Evolutionary conservation across 2,797 vertebrate genomes (phyloP).

Genomic region (Galaxias olidus): DNA sequence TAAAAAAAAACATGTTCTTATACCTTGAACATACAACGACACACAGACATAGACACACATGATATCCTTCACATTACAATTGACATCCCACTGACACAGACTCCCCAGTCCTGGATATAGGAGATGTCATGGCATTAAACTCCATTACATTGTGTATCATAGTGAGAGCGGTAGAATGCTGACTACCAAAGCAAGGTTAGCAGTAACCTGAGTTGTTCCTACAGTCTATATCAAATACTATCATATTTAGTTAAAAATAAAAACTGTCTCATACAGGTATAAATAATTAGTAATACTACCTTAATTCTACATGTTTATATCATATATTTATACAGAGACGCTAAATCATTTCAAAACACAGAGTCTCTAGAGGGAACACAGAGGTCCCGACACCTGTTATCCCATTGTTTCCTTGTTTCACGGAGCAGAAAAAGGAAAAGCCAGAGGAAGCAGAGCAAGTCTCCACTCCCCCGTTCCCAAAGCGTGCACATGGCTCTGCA

Average conservation of each 20-base stretch:
- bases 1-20: too few species aligned
- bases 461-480: slow-evolving; percentile 17
- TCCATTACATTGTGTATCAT: slow-evolving; percentile 44
- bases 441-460: slow-evolving; percentile 21
- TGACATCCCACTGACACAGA: slow-evolving; percentile 22
- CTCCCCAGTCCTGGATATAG: slow-evolving; percentile 1
- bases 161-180: slow-evolving; percentile 12
- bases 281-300: slow-evolving; percentile 31
- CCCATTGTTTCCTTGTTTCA: slow-evolving; percentile 24
- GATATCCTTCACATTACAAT: too few species aligned
- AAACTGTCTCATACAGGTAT: slow-evolving; percentile 20
- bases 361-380: slow-evolving; percentile 40
- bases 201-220: slow-evolving; percentile 68
- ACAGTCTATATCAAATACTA: slow-evolving; percentile 62
- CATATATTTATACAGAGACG: slow-evolving; percentile 39
- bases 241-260: slow-evolving; percentile 38
- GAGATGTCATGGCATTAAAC: slow-evolving; percentile 19
- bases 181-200: slow-evolving; percentile 50
- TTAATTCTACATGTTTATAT: slow-evolving; percentile 37
- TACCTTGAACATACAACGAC: background rate
- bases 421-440: slow-evolving; percentile 22
- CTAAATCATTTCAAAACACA: slow-evolving; percentile 58
- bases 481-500: background rate
- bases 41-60: background rate
- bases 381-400: slow-evolving; percentile 15